Evolutionary conservation across 2,888 invertebrate genomes (phyloP), one percentile per base, ranked within the genome.

Genomic region (Agonum fuliginosum): DNA sequence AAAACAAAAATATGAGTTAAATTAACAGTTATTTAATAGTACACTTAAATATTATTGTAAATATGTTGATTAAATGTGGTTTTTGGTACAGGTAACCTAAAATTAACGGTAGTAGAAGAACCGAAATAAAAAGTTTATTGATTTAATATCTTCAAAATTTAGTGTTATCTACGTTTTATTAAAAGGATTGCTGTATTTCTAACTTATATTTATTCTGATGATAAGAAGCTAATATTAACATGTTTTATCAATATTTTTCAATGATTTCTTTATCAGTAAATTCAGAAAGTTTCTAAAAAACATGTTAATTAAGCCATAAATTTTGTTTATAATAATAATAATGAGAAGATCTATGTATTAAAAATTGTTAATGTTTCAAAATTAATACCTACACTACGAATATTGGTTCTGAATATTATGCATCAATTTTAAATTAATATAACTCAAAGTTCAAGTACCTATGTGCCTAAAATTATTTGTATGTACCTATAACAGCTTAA

Each of bases 211-310:
- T 3, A 43, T 3, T 43, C 1, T 12, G 14, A 43, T 14, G 43
- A 43, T 43, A 43, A 43, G 43, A 12, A 43, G n/a, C 12, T 43
- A 43, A n/a, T n/a, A 58, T 69, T 41, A 22, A 19, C 10, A 69
- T 19, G 8, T 43, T 69, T 69, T 12, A 69, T 69, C 22, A 5
- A 6, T 19, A 8, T 54, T 22, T 20, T 58, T 24, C 6, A 6
- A 22, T 24, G 10, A 24, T 41, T 3, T 41, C 14, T 41, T 34
- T 20, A 5, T 48, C 22, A 48, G 48, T 20, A 1, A 48, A 48
- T 20, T 48, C 17, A 14, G 2, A 54, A 17, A 1, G 17, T 14
- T 20, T 48, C 17, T 48, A 8, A 54, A 17, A 17, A 20, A 17
- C n/a, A 54, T 54, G n/a, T 54, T 48, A 48, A 48, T 20, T 17